phyloP scores from a whole-genome alignment of 2,113 vertebrate species.

The Sphyrna mokarran region DNA sequence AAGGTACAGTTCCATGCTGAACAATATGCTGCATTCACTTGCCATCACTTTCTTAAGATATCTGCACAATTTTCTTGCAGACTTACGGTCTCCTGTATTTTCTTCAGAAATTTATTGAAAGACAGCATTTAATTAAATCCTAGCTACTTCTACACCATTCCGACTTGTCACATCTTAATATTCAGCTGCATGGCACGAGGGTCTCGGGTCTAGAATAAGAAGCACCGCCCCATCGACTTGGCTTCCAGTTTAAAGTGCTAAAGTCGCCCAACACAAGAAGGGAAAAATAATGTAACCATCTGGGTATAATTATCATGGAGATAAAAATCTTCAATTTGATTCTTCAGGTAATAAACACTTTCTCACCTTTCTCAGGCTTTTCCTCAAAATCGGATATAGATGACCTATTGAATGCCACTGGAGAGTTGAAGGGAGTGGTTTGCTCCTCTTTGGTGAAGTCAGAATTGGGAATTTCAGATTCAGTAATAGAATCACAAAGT shows the following conservation, averaged over 20 bases:
- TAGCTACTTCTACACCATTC: not conserved
- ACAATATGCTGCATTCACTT: not conserved
- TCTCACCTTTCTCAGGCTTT: conserved; percentile 88
- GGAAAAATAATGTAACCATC: not conserved
- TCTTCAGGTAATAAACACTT: not conserved
- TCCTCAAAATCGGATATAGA: conserved; percentile 78
- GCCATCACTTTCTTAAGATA: not conserved
- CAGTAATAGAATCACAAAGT: conserved; percentile 92
- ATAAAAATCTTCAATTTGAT: not conserved
- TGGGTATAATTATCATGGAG: not conserved
- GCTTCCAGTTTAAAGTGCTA: not conserved
- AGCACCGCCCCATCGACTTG: not conserved
- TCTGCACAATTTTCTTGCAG: not conserved
- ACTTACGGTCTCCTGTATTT: not conserved
- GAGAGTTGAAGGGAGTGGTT: conserved; percentile 80
- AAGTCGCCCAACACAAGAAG: not conserved
- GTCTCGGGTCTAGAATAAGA: not conserved
- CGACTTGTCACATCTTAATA: conserved; percentile 7
- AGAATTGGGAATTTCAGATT: conserved; percentile 81
- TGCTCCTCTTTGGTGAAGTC: conserved; percentile 74
- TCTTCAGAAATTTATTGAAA: not conserved
- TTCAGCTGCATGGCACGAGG: not conserved
- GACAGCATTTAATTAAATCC: not conserved
- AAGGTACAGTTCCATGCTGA: not conserved
- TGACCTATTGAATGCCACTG: conserved; percentile 76